Conservation (phyloP, 2,113 vertebrate species). For the Poicephalus gulielmi region DNA sequence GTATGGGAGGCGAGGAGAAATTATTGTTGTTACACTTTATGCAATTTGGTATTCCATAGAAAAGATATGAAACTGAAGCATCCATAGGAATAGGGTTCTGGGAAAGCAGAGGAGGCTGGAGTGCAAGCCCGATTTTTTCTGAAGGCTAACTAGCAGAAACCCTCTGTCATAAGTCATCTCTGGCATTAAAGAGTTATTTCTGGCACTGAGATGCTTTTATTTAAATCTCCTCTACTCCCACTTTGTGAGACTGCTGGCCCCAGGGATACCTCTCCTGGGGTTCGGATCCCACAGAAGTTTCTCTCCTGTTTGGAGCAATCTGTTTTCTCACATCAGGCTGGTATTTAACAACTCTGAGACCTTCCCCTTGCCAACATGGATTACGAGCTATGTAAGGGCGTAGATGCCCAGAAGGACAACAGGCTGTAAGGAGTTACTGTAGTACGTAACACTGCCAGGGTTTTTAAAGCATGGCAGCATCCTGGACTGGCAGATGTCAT, state of each 20-base stretch:
- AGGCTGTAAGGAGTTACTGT: background rate
- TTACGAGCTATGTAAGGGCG: background rate
- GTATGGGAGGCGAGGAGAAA: background rate
- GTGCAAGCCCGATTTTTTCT: background rate
- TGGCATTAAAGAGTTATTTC: background rate
- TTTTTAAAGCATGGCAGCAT: background rate
- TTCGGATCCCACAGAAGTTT: background rate
- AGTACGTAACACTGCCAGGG: background rate
- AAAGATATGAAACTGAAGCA: background rate
- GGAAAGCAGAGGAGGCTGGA: background rate
- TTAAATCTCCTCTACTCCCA: background rate
- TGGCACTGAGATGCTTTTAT: background rate
- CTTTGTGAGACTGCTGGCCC: background rate
- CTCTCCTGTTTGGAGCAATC: background rate
- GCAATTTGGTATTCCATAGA: background rate
- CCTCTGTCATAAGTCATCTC: background rate
- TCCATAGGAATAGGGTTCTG: background rate
- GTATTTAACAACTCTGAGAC: background rate
- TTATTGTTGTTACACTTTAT: background rate
- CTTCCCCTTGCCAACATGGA: background rate
- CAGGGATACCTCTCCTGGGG: background rate
- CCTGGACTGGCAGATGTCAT: conserved; percentile 9
- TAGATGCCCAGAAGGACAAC: background rate
- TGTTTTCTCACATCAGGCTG: background rate
- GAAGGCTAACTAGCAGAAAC: background rate